Conservation (phyloP, 2,888 invertebrate genomes). For the Dugesia japonica region DNA sequence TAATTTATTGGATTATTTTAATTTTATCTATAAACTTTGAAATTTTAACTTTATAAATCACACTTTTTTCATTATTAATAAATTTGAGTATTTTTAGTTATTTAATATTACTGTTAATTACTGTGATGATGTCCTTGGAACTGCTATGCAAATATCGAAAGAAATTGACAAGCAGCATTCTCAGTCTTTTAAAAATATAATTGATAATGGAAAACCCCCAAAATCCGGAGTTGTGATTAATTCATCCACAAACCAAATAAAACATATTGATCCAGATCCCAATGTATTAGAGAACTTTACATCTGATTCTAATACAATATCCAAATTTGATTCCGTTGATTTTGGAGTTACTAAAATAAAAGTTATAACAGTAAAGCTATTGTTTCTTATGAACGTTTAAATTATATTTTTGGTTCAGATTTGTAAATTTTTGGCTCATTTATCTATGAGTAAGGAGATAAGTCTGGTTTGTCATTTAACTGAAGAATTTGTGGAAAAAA, state of each 20-base stretch:
- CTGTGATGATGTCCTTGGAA: neutral
- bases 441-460: neutral
- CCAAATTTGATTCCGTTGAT: neutral
- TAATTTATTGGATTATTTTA: too few relatives aligned
- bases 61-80: too few relatives aligned
- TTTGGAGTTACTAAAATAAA: neutral
- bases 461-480: conserved; percentile 1
- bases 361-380: neutral
- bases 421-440: neutral
- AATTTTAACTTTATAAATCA: too few relatives aligned
- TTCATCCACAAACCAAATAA: neutral
- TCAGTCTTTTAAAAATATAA: neutral
- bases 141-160: neutral
- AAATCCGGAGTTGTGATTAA: neutral
- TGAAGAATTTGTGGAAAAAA: neutral
- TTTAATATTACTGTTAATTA: neutral
- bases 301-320: neutral
- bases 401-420: neutral
- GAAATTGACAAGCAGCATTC: neutral
- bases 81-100: too few relatives aligned
- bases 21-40: too few relatives aligned
- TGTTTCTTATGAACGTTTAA: neutral
- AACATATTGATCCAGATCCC: neutral
- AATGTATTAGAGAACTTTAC: neutral
- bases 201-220: neutral